Evolutionary conservation across 2,888 invertebrate genomes (phyloP).

Genomic region (Oxytorus armatus): DNA sequence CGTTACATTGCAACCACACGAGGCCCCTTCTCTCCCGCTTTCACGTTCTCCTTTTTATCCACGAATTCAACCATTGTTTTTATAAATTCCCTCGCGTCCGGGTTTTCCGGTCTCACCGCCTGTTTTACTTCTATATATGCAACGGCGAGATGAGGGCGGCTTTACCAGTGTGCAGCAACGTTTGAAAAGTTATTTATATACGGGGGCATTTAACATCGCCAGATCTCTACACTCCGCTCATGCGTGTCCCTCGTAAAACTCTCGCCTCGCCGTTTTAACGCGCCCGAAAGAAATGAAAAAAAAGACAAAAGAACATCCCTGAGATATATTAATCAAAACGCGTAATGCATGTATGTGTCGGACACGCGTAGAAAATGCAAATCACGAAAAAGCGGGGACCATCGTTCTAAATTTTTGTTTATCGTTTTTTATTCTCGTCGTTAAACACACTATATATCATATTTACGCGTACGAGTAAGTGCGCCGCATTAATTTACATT

Average conservation of each 20-base stretch:
- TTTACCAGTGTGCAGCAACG: neutral
- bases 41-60: constrained; percentile 27
- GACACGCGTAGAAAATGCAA: constrained; percentile 49
- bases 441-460: neutral
- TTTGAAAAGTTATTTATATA: constrained; percentile 66
- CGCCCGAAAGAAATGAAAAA: constrained; percentile 22
- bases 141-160: neutral
- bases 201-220: constrained; percentile 57
- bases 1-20: constrained; percentile 58
- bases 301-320: neutral
- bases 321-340: constrained; percentile 60
- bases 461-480: constrained; percentile 1
- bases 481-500: constrained; percentile 7
- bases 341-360: constrained; percentile 1
- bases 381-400: constrained; percentile 35
- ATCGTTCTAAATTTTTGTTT: constrained; percentile 21
- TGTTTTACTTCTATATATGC: constrained; percentile 6
- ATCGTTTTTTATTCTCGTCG: constrained; percentile 18
- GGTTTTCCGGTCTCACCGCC: constrained; percentile 28
- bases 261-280: constrained; percentile 29
- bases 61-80: constrained; percentile 62
- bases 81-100: constrained; percentile 60
- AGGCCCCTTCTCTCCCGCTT: constrained; percentile 12
- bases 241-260: constrained; percentile 30
- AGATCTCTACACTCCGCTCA: constrained; percentile 25